A percentile compares a stretch with the other conserved stretches of the same genome.
These are phyloP conservation scores for Calosoma granatense DNA, from an alignment of 1,140 invertebrate genomes.

Conservation along the genomic window DNA sequence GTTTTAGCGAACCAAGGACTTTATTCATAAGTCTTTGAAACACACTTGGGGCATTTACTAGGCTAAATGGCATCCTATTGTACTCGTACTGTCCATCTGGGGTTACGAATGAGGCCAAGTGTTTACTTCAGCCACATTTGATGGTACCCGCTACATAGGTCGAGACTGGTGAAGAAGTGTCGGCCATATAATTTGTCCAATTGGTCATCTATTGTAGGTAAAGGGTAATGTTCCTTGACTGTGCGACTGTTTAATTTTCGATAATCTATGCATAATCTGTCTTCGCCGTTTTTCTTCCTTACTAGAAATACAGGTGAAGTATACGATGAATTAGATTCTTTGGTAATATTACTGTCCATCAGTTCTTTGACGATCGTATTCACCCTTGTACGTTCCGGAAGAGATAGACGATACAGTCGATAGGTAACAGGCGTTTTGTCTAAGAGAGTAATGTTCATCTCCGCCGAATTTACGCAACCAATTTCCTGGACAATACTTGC, in stretches of 20 bases:
- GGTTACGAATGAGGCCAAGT: constrained; percentile 20
- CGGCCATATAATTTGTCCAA: constrained; percentile 13
- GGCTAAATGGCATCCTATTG: constrained; percentile 35
- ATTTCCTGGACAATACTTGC: too few species aligned
- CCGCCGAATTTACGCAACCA: background rate
- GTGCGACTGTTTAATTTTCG: constrained; percentile 30
- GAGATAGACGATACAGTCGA: constrained; percentile 17
- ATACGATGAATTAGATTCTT: constrained; percentile 20
- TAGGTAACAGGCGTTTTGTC: constrained; percentile 17
- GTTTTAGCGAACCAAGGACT: constrained; percentile 24
- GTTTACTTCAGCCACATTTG: background rate
- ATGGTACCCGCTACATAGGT: background rate
- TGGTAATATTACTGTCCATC: constrained; percentile 13
- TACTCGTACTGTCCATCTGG: constrained; percentile 34
- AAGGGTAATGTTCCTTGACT: constrained; percentile 16
- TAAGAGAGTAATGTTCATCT: constrained; percentile 12
- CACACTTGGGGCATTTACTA: constrained; percentile 33
- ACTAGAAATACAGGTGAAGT: constrained; percentile 22
- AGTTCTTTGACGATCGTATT: constrained; percentile 16
- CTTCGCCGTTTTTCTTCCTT: constrained; percentile 22
- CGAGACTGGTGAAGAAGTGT: constrained; percentile 15
- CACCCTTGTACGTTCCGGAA: constrained; percentile 10
- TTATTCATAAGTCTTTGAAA: constrained; percentile 34
- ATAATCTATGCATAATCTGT: constrained; percentile 28
- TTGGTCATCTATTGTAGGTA: constrained; percentile 20